These are phyloP conservation scores for Doryteuthis pealeii DNA, from an alignment of 1,140 invertebrate genomes.

Conservation along the genomic window DNA sequence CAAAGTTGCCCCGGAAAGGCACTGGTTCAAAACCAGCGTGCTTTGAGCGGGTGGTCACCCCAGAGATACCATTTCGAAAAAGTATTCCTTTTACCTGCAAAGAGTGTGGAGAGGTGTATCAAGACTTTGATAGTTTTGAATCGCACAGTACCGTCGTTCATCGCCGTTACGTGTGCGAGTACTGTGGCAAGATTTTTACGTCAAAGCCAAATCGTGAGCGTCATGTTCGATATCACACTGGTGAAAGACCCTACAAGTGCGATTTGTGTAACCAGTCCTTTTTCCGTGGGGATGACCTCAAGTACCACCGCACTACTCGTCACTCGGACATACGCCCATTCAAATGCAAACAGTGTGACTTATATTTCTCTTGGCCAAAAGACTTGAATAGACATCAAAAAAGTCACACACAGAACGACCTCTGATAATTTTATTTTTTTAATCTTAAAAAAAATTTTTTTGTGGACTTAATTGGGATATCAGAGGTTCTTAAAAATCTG, in stretches of 20 bases:
- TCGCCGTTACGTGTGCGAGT: slow-evolving; percentile 46
- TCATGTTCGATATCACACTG: slow-evolving; percentile 53
- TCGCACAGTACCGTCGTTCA: slow-evolving; percentile 39
- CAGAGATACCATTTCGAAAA: slow-evolving; percentile 34
- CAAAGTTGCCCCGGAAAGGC: neutral
- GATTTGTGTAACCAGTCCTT: slow-evolving; percentile 46
- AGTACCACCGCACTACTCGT: slow-evolving; percentile 53
- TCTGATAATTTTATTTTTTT: neutral
- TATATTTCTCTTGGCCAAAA: slow-evolving; percentile 42
- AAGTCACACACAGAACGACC: slow-evolving; percentile 21
- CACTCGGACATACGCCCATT: slow-evolving; percentile 43
- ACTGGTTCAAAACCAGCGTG: slow-evolving; percentile 21
- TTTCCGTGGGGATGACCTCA: slow-evolving; percentile 50
- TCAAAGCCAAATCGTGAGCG: slow-evolving; percentile 52
- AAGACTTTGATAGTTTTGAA: slow-evolving; percentile 41
- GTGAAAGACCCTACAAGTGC: slow-evolving; percentile 52
- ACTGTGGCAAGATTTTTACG: slow-evolving; percentile 53
- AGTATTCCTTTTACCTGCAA: slow-evolving; percentile 37
- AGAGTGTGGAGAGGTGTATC: slow-evolving; percentile 36
- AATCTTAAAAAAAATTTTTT: neutral
- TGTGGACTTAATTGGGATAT: neutral
- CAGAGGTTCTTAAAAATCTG: slow-evolving; percentile 9
- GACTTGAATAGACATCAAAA: slow-evolving; percentile 43
- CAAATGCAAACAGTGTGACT: slow-evolving; percentile 34
- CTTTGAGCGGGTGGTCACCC: slow-evolving; percentile 41